A percentile compares a stretch with the other conserved stretches of the same genome.
These are phyloP conservation scores for Bilobella aurantiaca DNA, from an alignment of 1,140 invertebrate genomes.

Conservation along the genomic window DNA sequence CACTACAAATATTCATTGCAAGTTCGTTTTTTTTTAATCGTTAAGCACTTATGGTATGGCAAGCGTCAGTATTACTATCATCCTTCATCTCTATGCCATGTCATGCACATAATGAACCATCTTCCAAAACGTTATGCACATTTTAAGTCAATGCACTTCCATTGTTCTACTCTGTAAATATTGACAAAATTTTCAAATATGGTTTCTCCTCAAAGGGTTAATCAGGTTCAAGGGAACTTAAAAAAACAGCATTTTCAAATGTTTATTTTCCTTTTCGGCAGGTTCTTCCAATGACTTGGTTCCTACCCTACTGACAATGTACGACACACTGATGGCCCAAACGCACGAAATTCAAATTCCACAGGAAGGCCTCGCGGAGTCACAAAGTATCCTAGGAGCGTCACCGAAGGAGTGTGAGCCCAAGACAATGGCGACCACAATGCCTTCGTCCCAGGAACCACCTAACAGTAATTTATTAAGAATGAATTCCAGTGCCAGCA, in stretches of 20 bases:
- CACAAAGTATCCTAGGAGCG: too few species aligned
- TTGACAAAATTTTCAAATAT: not conserved
- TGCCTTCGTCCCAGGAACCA: not conserved
- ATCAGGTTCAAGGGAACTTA: not conserved
- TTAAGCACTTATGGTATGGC: too few species aligned
- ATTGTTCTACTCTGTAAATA: not conserved
- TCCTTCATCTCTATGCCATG: not conserved
- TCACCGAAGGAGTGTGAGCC: too few species aligned
- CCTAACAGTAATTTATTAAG: not conserved
- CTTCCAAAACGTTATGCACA: too few species aligned
- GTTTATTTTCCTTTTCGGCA: slow-evolving; percentile 41
- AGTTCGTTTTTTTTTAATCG: too few species aligned
- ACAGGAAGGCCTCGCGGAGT: too few species aligned
- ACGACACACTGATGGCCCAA: slow-evolving; percentile 50
- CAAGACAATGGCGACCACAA: not conserved
- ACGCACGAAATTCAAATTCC: slow-evolving; percentile 22
- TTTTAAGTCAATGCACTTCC: not conserved
- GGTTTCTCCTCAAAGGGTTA: not conserved
- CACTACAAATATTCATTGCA: too few species aligned
- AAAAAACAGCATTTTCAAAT: too few species aligned
- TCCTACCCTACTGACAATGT: slow-evolving; percentile 54
- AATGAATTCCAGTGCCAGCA: not conserved
- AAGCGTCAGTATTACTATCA: not conserved
- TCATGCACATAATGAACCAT: too few species aligned
- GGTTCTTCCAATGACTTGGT: slow-evolving; percentile 53